Evolutionary conservation across 2,797 vertebrate species (phyloP), one percentile per base, ranked within the genome.

Genomic region (Hyperoplus lanceolatus): DNA sequence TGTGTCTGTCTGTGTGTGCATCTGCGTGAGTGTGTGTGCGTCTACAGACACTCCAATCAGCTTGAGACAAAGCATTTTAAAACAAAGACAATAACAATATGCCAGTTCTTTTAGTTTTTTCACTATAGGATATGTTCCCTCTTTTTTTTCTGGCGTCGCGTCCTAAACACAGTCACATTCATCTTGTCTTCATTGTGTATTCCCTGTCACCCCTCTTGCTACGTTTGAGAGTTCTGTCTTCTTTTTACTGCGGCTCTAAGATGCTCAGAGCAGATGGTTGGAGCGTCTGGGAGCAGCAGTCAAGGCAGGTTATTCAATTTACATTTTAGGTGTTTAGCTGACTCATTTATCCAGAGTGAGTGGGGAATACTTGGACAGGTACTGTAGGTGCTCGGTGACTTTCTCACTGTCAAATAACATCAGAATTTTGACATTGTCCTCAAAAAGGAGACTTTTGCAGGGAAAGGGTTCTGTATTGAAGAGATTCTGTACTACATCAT

Each of bases 221-320:
- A 77, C 77, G 80, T 80, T 68, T 70, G 77, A 89, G 88, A 72
- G 66, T 81, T 74, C 64, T 89, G 70, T 89, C 76, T 85, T 29
- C 63, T 75, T 82, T 86, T 86, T 77, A 82, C 82, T 60, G 74
- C 74, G 59, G 85, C 77, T 51, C 38, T 68, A 76, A 90, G 86
- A 71, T 54, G 50, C 85, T 89, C 83, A 9, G 78, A 91, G 81
- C 93, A 92, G 89, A 92, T 89, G 90, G 88, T 83, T 73, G 1
- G 53, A 79, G 73, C 79, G 42, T 90, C 87, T 92, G 89, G 77
- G 80, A 89, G 68, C 85, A 89, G 83, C 85, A 89, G 80, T 84
- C 83, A 50, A 76, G 41, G 71, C 86, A 82, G 76, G 81, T 90
- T 90, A 88, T 86, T 91, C 59, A 82, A 85, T 89, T 90, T 85